Base-by-base conservation (phyloP, 2,888 invertebrate species). In the Spilosoma lubricipeda region DNA sequence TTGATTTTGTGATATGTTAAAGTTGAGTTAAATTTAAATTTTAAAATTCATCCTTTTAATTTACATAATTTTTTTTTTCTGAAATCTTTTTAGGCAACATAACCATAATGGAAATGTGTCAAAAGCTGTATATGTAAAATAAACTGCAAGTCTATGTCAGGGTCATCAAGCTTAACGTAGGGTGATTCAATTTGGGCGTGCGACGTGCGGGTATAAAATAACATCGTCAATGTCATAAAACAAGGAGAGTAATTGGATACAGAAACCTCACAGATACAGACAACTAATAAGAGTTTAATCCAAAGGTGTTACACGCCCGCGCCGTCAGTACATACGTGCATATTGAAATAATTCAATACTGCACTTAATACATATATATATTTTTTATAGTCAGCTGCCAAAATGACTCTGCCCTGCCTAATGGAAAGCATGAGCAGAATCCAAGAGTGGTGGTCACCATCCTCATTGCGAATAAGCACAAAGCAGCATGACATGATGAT, bases 191-290 rank as follows among this genome's bases (percentile, higher is more conserved):
- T 70, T 70, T 36, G 56, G 15, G 39, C 30, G 52, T 39, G 45
- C 71, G 36, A 72, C 63, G 52, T 45, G 15, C 33, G 36, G 36
- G 30, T 71, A 66, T 74, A 68, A 69, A 76, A 67, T 74, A 70
- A 79, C 73, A 68, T 70, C 70, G 64, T 30, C 70, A 30, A 74
- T 65, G 68, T 66, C 74, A 42, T 72, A 63, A 66, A 80, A 71
- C 64, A 76, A 72, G 36, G 3, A 30, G 33, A 73, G 42, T 75
- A 74, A 73, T 67, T 73, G 65, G 48, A 75, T 77, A 67, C 65
- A n/a, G 52, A 71, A 42, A 30, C 56, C 59, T 73, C 65, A 64
- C 39, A 64, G 67, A 73, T 70, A 39, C 63, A 56, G 48, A 71
- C 71, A 73, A 48, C 70, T 15, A 33, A 36, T 68, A 45, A 63